Percentiles rank a stretch among this genome's conserved stretches.
These are phyloP conservation scores for Euphonia xanthogaster DNA, from an alignment of 2,797 vertebrate species.

Conservation along the genomic window DNA sequence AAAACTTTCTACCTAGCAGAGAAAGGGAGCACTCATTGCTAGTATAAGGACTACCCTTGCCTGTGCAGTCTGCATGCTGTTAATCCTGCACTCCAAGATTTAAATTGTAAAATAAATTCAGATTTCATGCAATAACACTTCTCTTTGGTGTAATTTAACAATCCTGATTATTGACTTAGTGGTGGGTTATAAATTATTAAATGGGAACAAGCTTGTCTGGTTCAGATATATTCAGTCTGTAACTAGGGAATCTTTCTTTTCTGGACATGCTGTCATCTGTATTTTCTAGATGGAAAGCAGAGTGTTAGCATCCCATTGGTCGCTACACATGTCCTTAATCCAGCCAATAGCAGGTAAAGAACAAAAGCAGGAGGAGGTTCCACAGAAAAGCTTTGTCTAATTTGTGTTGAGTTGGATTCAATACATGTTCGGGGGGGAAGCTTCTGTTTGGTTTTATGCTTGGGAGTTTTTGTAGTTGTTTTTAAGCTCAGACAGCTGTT, in stretches of 20 bases:
- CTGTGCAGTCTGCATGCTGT: rapidly evolving
- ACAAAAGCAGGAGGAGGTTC: neutral
- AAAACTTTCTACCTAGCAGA: neutral
- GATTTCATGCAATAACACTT: neutral
- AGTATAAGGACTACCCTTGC: neutral
- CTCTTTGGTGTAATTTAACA: neutral
- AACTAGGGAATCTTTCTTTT: neutral
- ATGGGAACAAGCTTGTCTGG: neutral
- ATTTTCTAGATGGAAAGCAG: neutral
- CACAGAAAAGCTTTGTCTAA: neutral
- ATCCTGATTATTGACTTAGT: neutral
- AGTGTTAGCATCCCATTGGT: neutral
- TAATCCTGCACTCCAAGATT: neutral
- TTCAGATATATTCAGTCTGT: neutral
- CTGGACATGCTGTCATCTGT: neutral
- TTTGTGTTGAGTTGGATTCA: neutral
- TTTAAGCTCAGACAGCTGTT: neutral
- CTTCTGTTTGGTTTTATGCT: neutral
- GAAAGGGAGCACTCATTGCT: neutral
- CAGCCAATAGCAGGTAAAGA: neutral
- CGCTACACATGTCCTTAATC: neutral
- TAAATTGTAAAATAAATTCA: neutral
- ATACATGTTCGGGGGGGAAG: rapidly evolving
- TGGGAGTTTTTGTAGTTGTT: neutral
- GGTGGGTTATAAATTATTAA: neutral